Conservation (phyloP, 2,113 vertebrate species). For the Hippopotamus amphibius region DNA sequence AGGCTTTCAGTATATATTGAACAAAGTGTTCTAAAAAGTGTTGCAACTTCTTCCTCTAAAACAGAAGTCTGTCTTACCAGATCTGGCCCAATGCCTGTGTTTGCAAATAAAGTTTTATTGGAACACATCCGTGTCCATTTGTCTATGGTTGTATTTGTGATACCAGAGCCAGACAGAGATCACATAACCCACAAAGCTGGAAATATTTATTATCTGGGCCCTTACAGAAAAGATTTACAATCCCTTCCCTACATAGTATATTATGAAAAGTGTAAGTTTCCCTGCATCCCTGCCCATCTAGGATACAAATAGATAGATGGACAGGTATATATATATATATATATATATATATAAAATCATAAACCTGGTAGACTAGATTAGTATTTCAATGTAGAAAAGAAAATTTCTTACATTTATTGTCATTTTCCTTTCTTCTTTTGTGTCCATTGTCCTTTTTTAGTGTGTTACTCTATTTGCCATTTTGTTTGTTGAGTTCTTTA, state of each 20-base stretch:
- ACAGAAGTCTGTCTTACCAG: not conserved
- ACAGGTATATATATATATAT: too few relatives aligned
- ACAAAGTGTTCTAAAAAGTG: not conserved
- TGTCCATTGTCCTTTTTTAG: not conserved
- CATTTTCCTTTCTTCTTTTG: not conserved
- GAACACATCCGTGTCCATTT: not conserved
- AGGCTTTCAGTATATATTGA: not conserved
- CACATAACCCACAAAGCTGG: not conserved
- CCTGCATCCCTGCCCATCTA: not conserved
- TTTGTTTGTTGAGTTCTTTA: not conserved
- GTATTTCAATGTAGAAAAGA: not conserved
- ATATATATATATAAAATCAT: not conserved
- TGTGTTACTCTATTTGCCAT: not conserved
- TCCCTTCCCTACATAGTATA: not conserved
- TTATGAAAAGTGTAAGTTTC: not conserved
- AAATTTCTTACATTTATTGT: not conserved
- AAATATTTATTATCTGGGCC: not conserved
- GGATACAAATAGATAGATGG: not conserved
- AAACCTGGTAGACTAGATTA: not conserved
- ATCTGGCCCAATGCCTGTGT: not conserved
- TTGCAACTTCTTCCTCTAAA: not conserved
- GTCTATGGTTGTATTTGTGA: not conserved
- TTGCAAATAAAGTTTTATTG: constrained; percentile 5
- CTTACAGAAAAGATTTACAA: not conserved
- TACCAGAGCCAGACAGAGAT: not conserved